Evolutionary conservation across 2,888 invertebrate species (phyloP).

Genomic region (Lysandra coridon): DNA sequence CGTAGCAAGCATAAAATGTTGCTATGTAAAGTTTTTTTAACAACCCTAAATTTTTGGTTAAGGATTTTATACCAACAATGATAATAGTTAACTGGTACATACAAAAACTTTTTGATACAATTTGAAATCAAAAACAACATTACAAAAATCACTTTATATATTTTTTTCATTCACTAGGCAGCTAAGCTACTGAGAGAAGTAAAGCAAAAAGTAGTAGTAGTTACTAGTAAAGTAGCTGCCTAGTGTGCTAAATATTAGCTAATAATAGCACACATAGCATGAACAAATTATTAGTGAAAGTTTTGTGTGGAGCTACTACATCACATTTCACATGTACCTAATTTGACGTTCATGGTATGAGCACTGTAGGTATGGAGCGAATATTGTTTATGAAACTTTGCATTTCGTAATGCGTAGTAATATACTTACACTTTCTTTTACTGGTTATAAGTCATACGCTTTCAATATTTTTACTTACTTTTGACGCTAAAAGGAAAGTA

Average conservation of each 20-base stretch:
- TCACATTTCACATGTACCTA: neutral
- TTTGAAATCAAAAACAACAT: neutral
- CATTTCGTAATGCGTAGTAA: neutral
- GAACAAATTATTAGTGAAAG: conserved; percentile 37
- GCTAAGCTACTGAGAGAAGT: neutral
- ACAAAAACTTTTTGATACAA: conserved; percentile 7
- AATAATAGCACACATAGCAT: conserved; percentile 54
- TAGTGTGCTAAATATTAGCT: neutral
- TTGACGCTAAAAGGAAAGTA: conserved; percentile 2
- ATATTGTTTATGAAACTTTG: neutral
- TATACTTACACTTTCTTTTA: conserved; percentile 3
- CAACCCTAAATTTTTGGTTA: neutral
- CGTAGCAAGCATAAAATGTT: neutral
- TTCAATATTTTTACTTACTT: conserved; percentile 26
- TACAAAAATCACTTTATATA: neutral
- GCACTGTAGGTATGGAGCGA: conserved; percentile 41
- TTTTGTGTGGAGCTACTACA: neutral
- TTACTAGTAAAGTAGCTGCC: neutral
- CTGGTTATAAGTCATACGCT: neutral
- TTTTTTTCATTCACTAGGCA: neutral
- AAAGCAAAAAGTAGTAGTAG: too few relatives aligned
- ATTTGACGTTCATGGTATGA: conserved; percentile 50
- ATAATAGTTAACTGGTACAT: conserved; percentile 30
- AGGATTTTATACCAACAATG: conserved; percentile 10
- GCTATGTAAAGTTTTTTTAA: neutral